Evolutionary conservation across 2,113 vertebrate species (phyloP).

Genomic region (Pelecanoides urinatrix): DNA sequence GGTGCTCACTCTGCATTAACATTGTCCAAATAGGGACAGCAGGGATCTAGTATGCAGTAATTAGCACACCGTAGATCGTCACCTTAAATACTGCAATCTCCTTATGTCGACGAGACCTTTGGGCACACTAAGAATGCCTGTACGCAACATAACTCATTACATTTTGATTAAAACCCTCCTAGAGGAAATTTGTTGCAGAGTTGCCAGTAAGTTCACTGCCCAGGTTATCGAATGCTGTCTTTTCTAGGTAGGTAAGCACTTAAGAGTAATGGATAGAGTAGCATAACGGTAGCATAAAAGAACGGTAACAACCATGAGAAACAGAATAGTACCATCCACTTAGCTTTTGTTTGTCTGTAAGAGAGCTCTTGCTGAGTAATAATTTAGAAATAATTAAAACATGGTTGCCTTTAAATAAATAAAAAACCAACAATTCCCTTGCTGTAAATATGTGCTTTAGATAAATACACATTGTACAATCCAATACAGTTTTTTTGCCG

Average conservation of each 20-base stretch:
- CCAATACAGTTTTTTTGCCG: not conserved
- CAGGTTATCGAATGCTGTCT: not conserved
- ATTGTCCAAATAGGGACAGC: not conserved
- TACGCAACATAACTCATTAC: fast-evolving
- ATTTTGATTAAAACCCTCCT: not conserved
- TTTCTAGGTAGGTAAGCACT: not conserved
- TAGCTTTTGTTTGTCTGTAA: not conserved
- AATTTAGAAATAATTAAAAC: not conserved
- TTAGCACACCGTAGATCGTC: not conserved
- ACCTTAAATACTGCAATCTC: not conserved
- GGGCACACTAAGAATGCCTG: not conserved
- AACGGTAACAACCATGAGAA: not conserved
- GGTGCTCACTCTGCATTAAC: not conserved
- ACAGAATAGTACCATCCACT: not conserved
- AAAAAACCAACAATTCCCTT: not conserved
- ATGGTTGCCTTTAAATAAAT: not conserved
- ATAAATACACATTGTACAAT: not conserved
- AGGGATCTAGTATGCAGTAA: not conserved
- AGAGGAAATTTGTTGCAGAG: not conserved
- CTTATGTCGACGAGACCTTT: not conserved
- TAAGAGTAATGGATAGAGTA: not conserved
- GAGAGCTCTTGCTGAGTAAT: not conserved
- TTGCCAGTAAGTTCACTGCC: not conserved
- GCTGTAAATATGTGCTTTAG: not conserved
- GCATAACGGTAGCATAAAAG: not conserved